phyloP scores from a whole-genome alignment of 1,140 invertebrate genomes.

The Bombyx mandarina region DNA sequence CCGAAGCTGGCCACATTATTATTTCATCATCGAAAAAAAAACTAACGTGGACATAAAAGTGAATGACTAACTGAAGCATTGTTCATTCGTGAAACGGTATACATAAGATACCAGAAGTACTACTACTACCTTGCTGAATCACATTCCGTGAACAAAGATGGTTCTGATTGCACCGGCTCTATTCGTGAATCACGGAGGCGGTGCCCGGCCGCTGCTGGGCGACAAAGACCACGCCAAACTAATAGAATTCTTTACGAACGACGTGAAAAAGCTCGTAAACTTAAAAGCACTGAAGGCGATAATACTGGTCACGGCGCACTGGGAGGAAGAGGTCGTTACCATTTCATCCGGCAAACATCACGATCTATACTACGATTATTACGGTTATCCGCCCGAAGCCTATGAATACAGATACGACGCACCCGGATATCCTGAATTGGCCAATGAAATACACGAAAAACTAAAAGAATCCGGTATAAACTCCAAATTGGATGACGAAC shows the following conservation, averaged over 20 bases:
- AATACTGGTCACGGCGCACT: constrained; percentile 57
- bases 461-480: constrained; percentile 41
- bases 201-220: too few species aligned
- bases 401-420: constrained; percentile 56
- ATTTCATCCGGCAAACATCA: constrained; percentile 55
- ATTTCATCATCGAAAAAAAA: too few species aligned
- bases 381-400: constrained; percentile 57
- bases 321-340: constrained; percentile 47
- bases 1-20: too few species aligned
- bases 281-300: constrained; percentile 53
- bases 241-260: constrained; percentile 45
- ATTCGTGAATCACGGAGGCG: too few species aligned
- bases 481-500: constrained; percentile 43
- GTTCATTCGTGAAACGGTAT: too few species aligned
- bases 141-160: too few species aligned
- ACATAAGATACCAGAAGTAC: too few species aligned
- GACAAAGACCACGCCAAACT: constrained; percentile 48
- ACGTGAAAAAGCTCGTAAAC: constrained; percentile 46
- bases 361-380: constrained; percentile 57
- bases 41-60: too few species aligned
- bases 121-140: too few species aligned
- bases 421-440: constrained; percentile 47
- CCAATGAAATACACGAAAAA: constrained; percentile 33
- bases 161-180: too few species aligned
- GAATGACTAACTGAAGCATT: too few species aligned